Conservation (phyloP, 2,888 invertebrate species). For the Steinernema scapterisci region DNA sequence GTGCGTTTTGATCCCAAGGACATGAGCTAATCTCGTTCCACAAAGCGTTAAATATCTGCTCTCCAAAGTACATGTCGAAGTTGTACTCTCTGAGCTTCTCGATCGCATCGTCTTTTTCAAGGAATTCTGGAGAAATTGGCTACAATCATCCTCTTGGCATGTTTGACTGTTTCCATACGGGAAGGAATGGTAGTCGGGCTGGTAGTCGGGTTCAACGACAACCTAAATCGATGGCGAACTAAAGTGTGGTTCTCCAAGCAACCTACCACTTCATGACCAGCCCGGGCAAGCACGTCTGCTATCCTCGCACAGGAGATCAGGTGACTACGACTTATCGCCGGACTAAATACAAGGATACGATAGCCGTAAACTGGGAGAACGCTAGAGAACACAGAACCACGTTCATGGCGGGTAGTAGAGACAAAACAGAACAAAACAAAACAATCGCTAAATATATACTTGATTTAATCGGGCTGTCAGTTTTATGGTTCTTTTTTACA, state of each 20-base stretch:
- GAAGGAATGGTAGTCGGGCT: not conserved
- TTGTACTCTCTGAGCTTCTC: not conserved
- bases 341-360: slow-evolving; percentile 37
- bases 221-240: not conserved
- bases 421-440: too few species aligned
- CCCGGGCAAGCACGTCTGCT: slow-evolving; percentile 55
- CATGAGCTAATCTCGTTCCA: not conserved
- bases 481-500: too few species aligned
- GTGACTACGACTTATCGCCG: slow-evolving; percentile 45
- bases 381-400: too few species aligned
- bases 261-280: slow-evolving; percentile 58
- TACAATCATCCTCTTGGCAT: slow-evolving; percentile 31
- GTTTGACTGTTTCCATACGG: slow-evolving; percentile 18
- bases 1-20: slow-evolving; percentile 2
- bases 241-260: not conserved
- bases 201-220: not conserved
- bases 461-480: too few species aligned
- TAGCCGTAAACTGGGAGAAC: not conserved
- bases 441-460: too few species aligned
- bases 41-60: slow-evolving; percentile 21
- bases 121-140: not conserved
- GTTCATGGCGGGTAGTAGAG: too few species aligned
- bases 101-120: not conserved
- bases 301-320: slow-evolving; percentile 54
- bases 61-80: slow-evolving; percentile 16